Conservation (phyloP, 2,113 vertebrate species). For the Dipodomys stephensi region DNA sequence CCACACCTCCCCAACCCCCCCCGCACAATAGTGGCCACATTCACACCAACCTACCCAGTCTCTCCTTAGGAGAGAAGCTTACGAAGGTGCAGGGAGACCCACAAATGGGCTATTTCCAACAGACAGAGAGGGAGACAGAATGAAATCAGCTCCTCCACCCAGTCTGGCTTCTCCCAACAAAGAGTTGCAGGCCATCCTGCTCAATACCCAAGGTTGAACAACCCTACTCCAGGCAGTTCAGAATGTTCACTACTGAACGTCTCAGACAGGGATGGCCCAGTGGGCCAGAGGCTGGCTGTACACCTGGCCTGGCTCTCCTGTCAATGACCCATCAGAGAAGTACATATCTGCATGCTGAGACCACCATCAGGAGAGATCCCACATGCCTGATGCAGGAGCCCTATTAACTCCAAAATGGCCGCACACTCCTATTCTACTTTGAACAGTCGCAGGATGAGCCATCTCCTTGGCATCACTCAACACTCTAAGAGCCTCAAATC, state of each 20-base stretch:
- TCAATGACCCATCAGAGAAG: not conserved
- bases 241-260: not conserved
- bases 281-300: not conserved
- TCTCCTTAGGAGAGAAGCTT: not conserved
- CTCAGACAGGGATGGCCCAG: not conserved
- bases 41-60: not conserved
- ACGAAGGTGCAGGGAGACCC: too few species aligned
- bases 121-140: rapidly evolving
- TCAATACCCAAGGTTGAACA: too few species aligned
- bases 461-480: not conserved
- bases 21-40: not conserved
- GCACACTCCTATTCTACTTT: not conserved
- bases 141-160: not conserved
- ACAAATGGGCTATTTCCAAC: not conserved
- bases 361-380: not conserved
- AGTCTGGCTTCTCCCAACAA: not conserved
- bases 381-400: not conserved
- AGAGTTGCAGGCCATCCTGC: too few species aligned
- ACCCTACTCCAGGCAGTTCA: not conserved
- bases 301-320: rapidly evolving
- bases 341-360: not conserved
- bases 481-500: too few species aligned
- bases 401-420: not conserved
- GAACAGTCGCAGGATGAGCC: not conserved
- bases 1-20: not conserved